Base-by-base conservation (phyloP, 1,140 invertebrate species). In the Andrena cerasifolii region DNA sequence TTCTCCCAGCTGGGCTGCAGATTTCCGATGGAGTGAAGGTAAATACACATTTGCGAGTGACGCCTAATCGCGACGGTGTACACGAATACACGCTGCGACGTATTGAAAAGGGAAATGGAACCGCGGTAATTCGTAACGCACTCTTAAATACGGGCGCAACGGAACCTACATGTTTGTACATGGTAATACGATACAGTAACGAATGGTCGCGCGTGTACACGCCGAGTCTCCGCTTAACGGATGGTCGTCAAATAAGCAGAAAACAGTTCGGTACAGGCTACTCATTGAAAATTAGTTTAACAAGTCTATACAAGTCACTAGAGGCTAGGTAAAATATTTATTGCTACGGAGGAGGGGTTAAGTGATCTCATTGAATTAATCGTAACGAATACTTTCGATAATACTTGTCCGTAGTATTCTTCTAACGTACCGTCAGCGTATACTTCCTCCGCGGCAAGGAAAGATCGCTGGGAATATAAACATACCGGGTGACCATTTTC, bases 111-210 rank as follows among this genome's bases (percentile, higher is more conserved):
- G 18, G 10, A 54, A 54, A 26, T 74, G 0, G 49, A 68, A 56
- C 16, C 14, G 40, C 12, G 54, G 36, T 14, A 28, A 67, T 71
- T 68, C 47, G 54, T 70, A 71, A 54, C 65, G 59, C 56, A 45
- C 53, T 14, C 28, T 61, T 36, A 61, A 28, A 43, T 26, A 56
- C 43, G 51, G 56, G 33, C 24, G 26, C 12, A 77, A 47, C 14
- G 24, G 33, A 56, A 70, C 66, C 58, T 67, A 68, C 36, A n/a
- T 76, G 45, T 67, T 76, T 76, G 51, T 76, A 67, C 63, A 76
- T 76, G 28, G 53, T 45, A 58, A 16, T 66, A 58, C 31, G 65
- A 68, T 58, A 67, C 21, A 36, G 8, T 24, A 21, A n/a, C 21
- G 26, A 61, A 51, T 26, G 6, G n/a, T 68, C 40, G 14, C 14